These are phyloP conservation scores for Sanderia malayensis DNA, from an alignment of 30 jellyfish, hydroid and myxozoan species.

Conservation along the genomic window DNA sequence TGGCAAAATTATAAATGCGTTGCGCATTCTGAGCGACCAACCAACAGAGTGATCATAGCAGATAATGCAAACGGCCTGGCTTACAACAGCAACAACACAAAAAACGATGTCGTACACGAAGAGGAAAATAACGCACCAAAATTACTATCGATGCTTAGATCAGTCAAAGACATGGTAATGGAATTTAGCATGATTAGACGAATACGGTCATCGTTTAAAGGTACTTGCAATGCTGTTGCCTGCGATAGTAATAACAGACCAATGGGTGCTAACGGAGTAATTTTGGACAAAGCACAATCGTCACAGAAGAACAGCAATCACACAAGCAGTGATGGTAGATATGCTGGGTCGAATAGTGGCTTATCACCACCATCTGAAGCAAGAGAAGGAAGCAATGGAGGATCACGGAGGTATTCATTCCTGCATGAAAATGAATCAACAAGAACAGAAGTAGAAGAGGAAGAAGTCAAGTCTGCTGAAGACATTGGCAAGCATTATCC, in stretches of 20 bases:
- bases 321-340: not conserved
- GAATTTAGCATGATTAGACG: not conserved
- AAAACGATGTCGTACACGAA: not conserved
- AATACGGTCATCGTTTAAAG: not conserved
- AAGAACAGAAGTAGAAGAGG: no score
- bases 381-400: not conserved
- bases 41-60: not conserved
- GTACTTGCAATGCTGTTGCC: not conserved
- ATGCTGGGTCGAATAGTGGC: not conserved
- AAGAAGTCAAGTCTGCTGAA: no score
- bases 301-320: not conserved
- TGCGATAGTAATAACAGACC: not conserved
- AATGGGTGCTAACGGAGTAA: not conserved
- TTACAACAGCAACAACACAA: not conserved
- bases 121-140: not conserved
- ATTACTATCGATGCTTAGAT: not conserved
- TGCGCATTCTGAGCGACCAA: no score
- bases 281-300: not conserved
- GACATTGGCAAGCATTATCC: no score
- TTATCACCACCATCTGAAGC: not conserved
- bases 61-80: not conserved
- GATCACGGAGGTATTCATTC: not conserved
- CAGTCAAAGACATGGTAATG: not conserved
- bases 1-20: no score
- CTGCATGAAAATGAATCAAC: not conserved